A percentile compares a stretch with the other conserved stretches of the same genome.
These are phyloP conservation scores for Drosophila azteca DNA, from an alignment of 1,140 invertebrate genomes.

Conservation along the genomic window DNA sequence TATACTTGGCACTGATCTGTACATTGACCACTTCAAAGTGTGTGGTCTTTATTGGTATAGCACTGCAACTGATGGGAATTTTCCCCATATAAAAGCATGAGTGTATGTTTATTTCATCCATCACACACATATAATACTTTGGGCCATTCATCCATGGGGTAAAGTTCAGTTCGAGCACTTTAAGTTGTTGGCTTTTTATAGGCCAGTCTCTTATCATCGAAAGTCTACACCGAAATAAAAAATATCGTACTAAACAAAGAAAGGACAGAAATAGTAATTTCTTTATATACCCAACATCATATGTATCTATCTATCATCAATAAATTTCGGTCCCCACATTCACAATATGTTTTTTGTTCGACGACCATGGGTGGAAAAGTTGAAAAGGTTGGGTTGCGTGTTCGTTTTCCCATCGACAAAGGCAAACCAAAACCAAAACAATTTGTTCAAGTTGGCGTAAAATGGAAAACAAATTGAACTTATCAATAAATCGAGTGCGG, in stretches of 20 bases:
- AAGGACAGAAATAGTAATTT: slow-evolving; percentile 7
- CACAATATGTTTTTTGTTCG: too few species aligned
- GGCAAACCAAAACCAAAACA: slow-evolving; percentile 59
- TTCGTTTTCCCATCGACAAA: slow-evolving; percentile 30
- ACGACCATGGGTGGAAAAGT: too few species aligned
- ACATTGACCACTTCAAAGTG: too few species aligned
- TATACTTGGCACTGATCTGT: too few species aligned
- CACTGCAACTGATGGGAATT: slow-evolving; percentile 12
- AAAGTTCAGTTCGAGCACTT: slow-evolving; percentile 29
- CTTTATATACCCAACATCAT: not conserved
- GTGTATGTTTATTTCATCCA: not conserved
- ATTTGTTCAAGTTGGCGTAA: slow-evolving; percentile 74
- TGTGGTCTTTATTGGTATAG: slow-evolving; percentile 7
- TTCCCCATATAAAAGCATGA: not conserved
- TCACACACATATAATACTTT: not conserved
- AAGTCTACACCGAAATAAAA: slow-evolving; percentile 6
- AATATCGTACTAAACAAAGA: not conserved
- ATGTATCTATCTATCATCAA: not conserved
- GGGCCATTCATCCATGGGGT: slow-evolving; percentile 18
- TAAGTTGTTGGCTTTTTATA: not conserved
- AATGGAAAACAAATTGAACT: slow-evolving; percentile 80
- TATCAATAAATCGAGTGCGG: slow-evolving; percentile 69
- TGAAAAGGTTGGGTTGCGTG: slow-evolving; percentile 2
- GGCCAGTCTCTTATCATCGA: slow-evolving; percentile 11
- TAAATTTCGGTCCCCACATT: not conserved